Evolutionary conservation across 2,888 invertebrate genomes (phyloP).

Genomic region (Sclerodermus sp.): DNA sequence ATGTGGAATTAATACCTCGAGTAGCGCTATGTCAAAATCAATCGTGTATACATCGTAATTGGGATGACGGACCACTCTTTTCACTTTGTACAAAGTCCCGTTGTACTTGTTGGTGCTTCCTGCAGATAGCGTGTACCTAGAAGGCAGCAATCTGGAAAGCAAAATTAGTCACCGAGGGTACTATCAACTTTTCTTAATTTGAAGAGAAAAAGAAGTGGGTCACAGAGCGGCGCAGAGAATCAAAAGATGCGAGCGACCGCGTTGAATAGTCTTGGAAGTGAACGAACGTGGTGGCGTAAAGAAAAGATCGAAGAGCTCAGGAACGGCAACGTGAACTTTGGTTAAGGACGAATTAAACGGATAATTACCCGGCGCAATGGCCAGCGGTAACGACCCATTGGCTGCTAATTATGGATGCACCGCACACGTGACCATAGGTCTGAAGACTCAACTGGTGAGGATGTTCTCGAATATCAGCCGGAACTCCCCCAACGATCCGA

Average conservation of each 20-base stretch:
- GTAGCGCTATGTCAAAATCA: conserved; percentile 46
- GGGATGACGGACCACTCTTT: conserved; percentile 34
- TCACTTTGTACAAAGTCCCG: conserved; percentile 19
- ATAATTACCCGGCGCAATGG: conserved; percentile 42
- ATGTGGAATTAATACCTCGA: conserved; percentile 25
- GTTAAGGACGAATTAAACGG: not conserved
- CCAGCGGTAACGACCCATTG: conserved; percentile 48
- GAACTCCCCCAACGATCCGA: conserved; percentile 50
- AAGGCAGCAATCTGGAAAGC: conserved; percentile 11
- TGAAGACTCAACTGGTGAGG: conserved; percentile 49
- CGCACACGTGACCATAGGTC: conserved; percentile 40
- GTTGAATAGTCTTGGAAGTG: too few species aligned
- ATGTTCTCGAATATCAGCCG: conserved; percentile 42
- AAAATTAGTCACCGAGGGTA: too few species aligned
- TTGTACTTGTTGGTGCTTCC: conserved; percentile 18
- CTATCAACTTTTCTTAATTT: too few species aligned
- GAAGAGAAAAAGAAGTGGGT: too few species aligned
- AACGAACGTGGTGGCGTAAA: too few species aligned
- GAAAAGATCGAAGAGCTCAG: too few species aligned
- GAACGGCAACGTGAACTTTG: too few species aligned
- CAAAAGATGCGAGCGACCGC: too few species aligned
- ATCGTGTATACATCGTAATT: conserved; percentile 29
- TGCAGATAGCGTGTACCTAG: conserved; percentile 17
- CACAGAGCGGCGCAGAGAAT: too few species aligned
- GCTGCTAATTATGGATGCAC: conserved; percentile 45